Conservation (phyloP, 2,797 vertebrate species). For the Hippopotamyrus pictus region DNA sequence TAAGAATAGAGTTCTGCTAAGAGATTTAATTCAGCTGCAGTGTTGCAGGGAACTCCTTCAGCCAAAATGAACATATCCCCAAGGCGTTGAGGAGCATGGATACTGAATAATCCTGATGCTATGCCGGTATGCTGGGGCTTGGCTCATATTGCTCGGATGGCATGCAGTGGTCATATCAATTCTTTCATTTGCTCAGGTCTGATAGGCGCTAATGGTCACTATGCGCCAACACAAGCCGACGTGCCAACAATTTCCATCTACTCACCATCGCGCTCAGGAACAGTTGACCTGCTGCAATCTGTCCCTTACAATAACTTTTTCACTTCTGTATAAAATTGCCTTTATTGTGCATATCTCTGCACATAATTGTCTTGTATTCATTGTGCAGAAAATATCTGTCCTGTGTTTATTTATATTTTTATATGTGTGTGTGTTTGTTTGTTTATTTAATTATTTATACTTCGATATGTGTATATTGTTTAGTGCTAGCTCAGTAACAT, state of each 20-base stretch:
- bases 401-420: too few relatives aligned
- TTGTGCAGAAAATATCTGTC: not conserved
- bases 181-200: not conserved
- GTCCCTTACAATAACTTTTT: not conserved
- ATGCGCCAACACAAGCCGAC: not conserved
- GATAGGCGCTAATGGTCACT: not conserved
- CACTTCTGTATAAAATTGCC: not conserved
- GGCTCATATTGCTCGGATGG: not conserved
- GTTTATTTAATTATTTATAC: too few relatives aligned
- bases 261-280: not conserved
- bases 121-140: not conserved
- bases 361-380: not conserved
- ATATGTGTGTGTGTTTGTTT: too few relatives aligned
- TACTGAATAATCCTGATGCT: not conserved
- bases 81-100: not conserved
- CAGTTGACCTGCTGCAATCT: not conserved
- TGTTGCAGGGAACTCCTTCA: not conserved
- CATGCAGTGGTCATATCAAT: not conserved
- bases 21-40: not conserved
- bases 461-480: too few relatives aligned
- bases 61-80: not conserved
- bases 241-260: not conserved
- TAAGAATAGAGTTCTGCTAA: not conserved
- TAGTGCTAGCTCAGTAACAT: too few relatives aligned
- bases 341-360: not conserved